Evolutionary conservation across 2,888 invertebrate species (phyloP), one percentile per base, ranked within the genome.

Genomic region (Microctonus brassicae): DNA sequence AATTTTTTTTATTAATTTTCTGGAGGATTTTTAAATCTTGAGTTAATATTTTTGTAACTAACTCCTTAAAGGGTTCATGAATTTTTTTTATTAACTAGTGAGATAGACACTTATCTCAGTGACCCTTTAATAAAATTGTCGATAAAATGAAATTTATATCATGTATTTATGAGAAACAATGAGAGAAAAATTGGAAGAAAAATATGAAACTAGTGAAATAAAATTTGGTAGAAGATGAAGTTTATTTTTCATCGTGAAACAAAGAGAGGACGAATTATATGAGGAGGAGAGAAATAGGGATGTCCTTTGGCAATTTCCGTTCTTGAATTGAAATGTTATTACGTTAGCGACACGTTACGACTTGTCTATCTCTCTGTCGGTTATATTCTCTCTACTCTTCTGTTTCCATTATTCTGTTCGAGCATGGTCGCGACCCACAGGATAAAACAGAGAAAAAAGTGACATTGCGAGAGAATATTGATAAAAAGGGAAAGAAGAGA

Each of bases 281-380:
- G n/a, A 29, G 9, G 13, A 11, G 26, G 26, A 29, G 24, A 26
- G 62, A 69, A 71, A 73, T 47, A 47, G 69, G n/a, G 70, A 75
- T 73, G 80, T 78, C 81, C 79, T 79, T 76, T 73, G 74, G 85
- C 82, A 87, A 87, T 87, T 86, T 87, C 86, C 87, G 86, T 79
- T 75, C 80, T 78, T 82, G 82, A 85, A 87, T 87, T 83, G 87
- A 84, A 87, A 86, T 83, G 82, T 85, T 86, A 87, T 87, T 87
- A 82, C 83, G 81, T 87, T 86, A 86, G 82, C 76, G 75, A 83
- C 80, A 80, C 78, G 77, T 82, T 83, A 79, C 81, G 80, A 78
- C 76, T 61, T 64, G 55, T 36, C 53, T n/a, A 47, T 36, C 53
- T 57, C 42, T 47, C 33, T 13, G n/a, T n/a, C n/a, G n/a, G n/a